Evolutionary conservation across 2,888 invertebrate genomes (phyloP).

Genomic region (Polyommatus iphigenia): DNA sequence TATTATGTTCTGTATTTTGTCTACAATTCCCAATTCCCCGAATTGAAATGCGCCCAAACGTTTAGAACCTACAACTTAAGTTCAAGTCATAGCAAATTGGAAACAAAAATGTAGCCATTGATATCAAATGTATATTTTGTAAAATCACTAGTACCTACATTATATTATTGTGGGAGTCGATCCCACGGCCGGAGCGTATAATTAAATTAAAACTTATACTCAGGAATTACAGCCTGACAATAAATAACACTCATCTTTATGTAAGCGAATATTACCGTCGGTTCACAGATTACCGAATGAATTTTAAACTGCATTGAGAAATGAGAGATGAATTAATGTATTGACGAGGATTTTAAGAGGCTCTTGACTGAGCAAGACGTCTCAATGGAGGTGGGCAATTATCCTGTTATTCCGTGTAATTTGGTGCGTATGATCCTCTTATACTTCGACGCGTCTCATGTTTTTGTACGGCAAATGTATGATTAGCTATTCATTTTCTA

Average conservation of each 20-base stretch:
- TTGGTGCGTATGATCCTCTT: conserved; percentile 46
- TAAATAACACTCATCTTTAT: conserved; percentile 33
- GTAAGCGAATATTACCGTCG: conserved; percentile 29
- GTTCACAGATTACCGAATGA: conserved; percentile 28
- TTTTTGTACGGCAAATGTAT: conserved; percentile 15
- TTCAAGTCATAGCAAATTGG: neutral
- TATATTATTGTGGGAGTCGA: neutral
- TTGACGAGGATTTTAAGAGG: conserved; percentile 31
- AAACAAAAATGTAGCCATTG: too few species aligned
- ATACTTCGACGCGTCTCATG: conserved; percentile 55
- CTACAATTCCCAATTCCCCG: neutral
- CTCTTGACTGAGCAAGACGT: conserved; percentile 40
- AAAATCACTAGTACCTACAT: neutral
- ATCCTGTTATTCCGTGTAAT: conserved; percentile 56
- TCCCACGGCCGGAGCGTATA: neutral
- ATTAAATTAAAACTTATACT: conserved; percentile 20
- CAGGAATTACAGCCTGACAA: conserved; percentile 24
- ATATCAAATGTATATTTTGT: neutral
- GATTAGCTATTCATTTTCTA: neutral
- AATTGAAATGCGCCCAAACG: neutral
- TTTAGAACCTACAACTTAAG: neutral
- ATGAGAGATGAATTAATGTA: conserved; percentile 21
- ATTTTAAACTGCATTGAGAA: conserved; percentile 20
- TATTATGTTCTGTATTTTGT: neutral
- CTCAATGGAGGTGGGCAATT: conserved; percentile 53